These are phyloP conservation scores for Antedon mediterranea DNA, from an alignment of 53 echinoderm and acorn worm species.

Conservation along the genomic window DNA sequence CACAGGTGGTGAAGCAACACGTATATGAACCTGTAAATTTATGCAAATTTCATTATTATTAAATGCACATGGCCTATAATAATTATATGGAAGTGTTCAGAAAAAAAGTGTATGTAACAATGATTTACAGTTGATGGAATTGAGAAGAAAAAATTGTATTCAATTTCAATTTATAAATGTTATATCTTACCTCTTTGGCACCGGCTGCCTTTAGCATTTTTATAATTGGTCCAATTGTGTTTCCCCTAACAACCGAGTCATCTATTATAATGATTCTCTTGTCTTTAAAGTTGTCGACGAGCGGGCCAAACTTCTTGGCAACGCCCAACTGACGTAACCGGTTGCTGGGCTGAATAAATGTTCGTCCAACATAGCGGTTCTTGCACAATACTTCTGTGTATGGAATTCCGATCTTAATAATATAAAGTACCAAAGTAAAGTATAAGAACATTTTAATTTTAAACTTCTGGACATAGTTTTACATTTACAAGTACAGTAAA, in stretches of 20 bases:
- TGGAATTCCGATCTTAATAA: constrained; percentile 73
- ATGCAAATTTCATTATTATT: background rate
- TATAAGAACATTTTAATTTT: background rate
- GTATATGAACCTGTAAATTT: constrained; percentile 65
- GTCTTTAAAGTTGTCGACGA: constrained; percentile 79
- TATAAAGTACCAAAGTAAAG: background rate
- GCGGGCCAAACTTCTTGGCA: constrained; percentile 96
- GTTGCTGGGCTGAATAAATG: constrained; percentile 91
- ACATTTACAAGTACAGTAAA: no score
- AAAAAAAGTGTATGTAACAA: no score
- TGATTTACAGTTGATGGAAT: no score
- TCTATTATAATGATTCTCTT: constrained; percentile 90
- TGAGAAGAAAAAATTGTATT: no score
- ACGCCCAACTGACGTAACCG: constrained; percentile 86
- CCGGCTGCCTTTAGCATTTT: constrained; percentile 69
- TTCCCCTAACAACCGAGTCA: constrained; percentile 93
- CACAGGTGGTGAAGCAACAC: constrained; percentile 98
- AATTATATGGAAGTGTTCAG: no score
- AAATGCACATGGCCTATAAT: no score
- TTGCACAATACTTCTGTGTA: constrained; percentile 89
- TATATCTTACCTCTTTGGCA: constrained; percentile 87
- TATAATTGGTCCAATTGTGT: constrained; percentile 89
- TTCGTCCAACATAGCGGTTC: constrained; percentile 90
- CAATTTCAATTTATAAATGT: no score
- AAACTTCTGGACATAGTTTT: background rate